Percentiles rank a stretch among this genome's conserved stretches.
Evolutionary conservation across 1,140 invertebrate species (phyloP).

Genomic region (Hermetia illucens): DNA sequence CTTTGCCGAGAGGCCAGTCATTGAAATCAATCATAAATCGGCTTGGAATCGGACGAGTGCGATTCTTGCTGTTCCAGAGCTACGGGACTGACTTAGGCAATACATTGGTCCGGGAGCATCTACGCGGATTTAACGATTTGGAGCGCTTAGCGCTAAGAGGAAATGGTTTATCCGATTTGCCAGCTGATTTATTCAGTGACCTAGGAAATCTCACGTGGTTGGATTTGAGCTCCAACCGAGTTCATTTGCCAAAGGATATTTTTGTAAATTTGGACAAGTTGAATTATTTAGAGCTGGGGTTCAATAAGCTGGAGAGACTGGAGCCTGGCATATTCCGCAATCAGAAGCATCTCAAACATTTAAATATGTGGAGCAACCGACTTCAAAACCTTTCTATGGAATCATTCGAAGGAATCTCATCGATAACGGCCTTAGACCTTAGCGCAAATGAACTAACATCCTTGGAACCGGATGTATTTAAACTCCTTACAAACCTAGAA

Average conservation of each 20-base stretch:
- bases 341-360: conserved; percentile 36
- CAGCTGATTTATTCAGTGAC: conserved; percentile 40
- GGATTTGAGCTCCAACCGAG: conserved; percentile 41
- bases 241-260: conserved; percentile 38
- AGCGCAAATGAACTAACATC: conserved; percentile 43
- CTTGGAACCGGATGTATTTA: conserved; percentile 40
- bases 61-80: conserved; percentile 19
- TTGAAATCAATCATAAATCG: conserved; percentile 19
- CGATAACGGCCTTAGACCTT: conserved; percentile 43
- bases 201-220: conserved; percentile 40
- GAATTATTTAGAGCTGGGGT: conserved; percentile 42
- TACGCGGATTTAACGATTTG: conserved; percentile 16
- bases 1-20: conserved; percentile 17
- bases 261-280: conserved; percentile 38
- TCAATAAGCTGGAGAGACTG: conserved; percentile 40
- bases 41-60: conserved; percentile 17
- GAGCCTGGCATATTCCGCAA: conserved; percentile 41
- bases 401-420: conserved; percentile 39
- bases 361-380: conserved; percentile 48
- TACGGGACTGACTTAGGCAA: conserved; percentile 15
- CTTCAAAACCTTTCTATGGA: conserved; percentile 39
- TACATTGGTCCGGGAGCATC: conserved; percentile 19
- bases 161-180: conserved; percentile 31
- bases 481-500: conserved; percentile 38
- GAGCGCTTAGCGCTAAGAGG: conserved; percentile 18